A percentile compares a stretch with the other conserved stretches of the same genome.
Evolutionary conservation across 1,140 invertebrate genomes (phyloP).

Genomic region (Oedothorax gibbosus): DNA sequence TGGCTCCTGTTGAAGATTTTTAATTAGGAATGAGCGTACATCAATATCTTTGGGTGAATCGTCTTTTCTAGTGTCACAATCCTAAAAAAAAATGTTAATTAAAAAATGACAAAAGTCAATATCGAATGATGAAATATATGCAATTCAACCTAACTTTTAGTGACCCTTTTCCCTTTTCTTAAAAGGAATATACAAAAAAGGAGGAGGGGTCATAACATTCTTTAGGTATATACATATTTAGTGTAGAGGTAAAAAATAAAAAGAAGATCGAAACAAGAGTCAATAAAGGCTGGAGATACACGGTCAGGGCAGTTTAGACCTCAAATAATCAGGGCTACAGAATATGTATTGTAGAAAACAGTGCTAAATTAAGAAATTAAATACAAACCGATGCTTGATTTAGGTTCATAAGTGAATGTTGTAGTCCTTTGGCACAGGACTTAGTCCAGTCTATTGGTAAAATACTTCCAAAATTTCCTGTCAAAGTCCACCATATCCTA

Average conservation of each 20-base stretch:
- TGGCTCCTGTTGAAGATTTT: constrained; percentile 84
- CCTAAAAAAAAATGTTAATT: constrained; percentile 23
- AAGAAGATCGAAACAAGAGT: background rate
- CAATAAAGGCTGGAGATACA: background rate
- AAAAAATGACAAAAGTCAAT: too few species aligned
- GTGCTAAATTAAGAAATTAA: background rate
- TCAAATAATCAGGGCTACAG: too few species aligned
- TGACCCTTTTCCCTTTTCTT: too few species aligned
- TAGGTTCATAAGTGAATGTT: constrained; percentile 91
- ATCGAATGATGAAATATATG: too few species aligned
- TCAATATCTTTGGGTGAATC: constrained; percentile 95
- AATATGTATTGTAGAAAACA: background rate
- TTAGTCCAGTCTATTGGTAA: constrained; percentile 99
- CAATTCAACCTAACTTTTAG: too few species aligned
- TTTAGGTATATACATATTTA: background rate
- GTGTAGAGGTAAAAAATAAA: background rate
- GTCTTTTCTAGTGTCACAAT: constrained; percentile 79
- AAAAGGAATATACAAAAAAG: background rate
- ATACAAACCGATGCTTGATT: constrained; percentile 72
- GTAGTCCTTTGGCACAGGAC: constrained; percentile 95
- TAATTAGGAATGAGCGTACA: constrained; percentile 95
- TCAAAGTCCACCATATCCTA: constrained; percentile 99
- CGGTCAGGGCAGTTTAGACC: too few species aligned
- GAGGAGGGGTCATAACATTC: background rate
- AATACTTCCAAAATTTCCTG: constrained; percentile 99